These are phyloP conservation scores for Passer montanus DNA, from an alignment of 2,113 vertebrate genomes.

Conservation along the genomic window DNA sequence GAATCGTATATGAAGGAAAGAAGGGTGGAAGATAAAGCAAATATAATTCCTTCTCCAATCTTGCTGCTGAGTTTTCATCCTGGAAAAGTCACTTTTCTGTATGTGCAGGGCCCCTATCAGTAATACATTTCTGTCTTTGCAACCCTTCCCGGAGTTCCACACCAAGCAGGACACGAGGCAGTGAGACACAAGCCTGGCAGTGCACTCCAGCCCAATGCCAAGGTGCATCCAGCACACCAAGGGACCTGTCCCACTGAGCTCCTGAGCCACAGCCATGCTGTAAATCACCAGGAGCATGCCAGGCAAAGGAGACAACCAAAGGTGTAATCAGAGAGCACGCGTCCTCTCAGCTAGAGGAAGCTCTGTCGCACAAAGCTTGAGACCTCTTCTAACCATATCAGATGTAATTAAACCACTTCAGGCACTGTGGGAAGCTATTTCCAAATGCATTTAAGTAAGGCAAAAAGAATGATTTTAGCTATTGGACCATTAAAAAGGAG, in stretches of 20 bases:
- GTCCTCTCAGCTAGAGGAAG: neutral
- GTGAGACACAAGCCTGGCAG: neutral
- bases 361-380: neutral
- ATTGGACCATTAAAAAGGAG: neutral
- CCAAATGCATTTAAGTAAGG: neutral
- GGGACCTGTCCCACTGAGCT: neutral
- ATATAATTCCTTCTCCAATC: neutral
- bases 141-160: neutral
- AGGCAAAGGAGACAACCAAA: neutral
- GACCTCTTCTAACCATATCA: neutral
- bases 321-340: neutral
- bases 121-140: neutral
- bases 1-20: neutral
- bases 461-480: conserved; percentile 17
- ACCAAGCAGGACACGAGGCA: rapidly evolving
- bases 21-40: neutral
- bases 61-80: neutral
- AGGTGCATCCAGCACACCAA: neutral
- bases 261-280: neutral
- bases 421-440: conserved; percentile 26
- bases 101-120: neutral
- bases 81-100: neutral
- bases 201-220: neutral
- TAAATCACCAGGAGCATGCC: neutral
- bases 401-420: conserved; percentile 41